These are phyloP conservation scores for Lateolabrax maculatus DNA, from an alignment of 2,797 vertebrate genomes.

Conservation along the genomic window DNA sequence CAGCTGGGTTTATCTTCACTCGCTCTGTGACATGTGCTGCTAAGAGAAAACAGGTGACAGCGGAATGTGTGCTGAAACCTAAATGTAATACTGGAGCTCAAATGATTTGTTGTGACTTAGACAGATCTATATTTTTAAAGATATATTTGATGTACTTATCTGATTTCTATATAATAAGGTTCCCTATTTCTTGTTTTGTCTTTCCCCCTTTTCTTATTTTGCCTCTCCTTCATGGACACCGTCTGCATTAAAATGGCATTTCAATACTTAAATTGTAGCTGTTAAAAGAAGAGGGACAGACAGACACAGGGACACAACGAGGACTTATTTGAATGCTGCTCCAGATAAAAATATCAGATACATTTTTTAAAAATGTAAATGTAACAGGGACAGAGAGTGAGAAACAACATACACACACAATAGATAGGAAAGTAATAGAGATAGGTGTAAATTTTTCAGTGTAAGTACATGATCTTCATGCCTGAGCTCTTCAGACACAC, in stretches of 20 bases:
- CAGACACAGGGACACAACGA: background rate
- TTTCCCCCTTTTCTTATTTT: background rate
- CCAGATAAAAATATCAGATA: conserved; percentile 21
- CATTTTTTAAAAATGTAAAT: conserved; percentile 28
- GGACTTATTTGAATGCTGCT: conserved; percentile 36
- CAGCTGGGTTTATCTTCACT: conserved; percentile 84
- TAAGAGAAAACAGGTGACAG: conserved; percentile 84
- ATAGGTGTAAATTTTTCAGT: conserved; percentile 70
- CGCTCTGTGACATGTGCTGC: conserved; percentile 77
- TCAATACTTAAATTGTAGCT: background rate
- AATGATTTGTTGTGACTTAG: conserved; percentile 69
- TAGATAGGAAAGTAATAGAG: conserved; percentile 55
- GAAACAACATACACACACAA: conserved; percentile 51
- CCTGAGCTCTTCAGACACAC: conserved; percentile 74
- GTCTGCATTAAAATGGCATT: background rate
- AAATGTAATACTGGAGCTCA: conserved; percentile 62
- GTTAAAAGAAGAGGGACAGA: conserved; percentile 4
- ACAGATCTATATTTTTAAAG: conserved; percentile 37
- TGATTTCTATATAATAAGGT: background rate
- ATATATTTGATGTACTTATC: conserved; percentile 3
- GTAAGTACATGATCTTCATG: conserved; percentile 76
- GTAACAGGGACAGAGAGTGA: conserved; percentile 14
- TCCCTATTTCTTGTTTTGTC: background rate
- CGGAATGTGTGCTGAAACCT: conserved; percentile 73
- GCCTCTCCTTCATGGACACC: background rate